Evolutionary conservation across 2,797 vertebrate species (phyloP).

Genomic region (Micrastur ruficollis): DNA sequence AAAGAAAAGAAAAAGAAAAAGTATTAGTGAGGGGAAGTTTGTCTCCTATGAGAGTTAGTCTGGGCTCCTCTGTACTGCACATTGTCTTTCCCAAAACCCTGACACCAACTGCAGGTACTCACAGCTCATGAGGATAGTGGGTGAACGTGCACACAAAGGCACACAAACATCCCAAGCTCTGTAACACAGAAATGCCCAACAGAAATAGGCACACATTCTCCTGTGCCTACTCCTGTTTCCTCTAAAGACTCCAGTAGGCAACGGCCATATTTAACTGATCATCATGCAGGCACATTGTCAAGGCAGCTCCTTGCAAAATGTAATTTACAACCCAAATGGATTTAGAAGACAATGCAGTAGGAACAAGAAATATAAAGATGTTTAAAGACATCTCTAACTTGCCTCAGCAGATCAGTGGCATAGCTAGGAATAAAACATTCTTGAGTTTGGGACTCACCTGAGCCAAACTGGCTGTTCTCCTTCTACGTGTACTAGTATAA

Average conservation of each 20-base stretch:
- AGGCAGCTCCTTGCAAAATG: not conserved
- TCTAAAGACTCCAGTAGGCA: not conserved
- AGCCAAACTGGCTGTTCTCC: not conserved
- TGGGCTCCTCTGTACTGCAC: not conserved
- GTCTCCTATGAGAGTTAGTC: not conserved
- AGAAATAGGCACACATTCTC: not conserved
- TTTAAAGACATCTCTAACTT: not conserved
- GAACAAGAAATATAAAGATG: not conserved
- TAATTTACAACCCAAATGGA: not conserved
- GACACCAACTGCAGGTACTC: not conserved
- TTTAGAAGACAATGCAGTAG: not conserved
- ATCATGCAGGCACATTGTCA: not conserved
- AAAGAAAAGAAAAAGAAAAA: fast-evolving
- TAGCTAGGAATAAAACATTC: not conserved
- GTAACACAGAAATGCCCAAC: not conserved
- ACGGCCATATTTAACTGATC: not conserved
- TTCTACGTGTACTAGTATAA: not conserved
- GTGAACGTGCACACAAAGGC: not conserved
- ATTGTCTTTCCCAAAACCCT: not conserved
- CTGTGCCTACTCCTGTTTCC: not conserved
- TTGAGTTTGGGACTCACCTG: not conserved
- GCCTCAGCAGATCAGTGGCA: not conserved
- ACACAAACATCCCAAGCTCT: not conserved
- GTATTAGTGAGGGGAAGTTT: not conserved
- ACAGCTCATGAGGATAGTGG: not conserved